Base-by-base conservation (phyloP, 2,113 vertebrate species). In the Dascyllus trimaculatus region DNA sequence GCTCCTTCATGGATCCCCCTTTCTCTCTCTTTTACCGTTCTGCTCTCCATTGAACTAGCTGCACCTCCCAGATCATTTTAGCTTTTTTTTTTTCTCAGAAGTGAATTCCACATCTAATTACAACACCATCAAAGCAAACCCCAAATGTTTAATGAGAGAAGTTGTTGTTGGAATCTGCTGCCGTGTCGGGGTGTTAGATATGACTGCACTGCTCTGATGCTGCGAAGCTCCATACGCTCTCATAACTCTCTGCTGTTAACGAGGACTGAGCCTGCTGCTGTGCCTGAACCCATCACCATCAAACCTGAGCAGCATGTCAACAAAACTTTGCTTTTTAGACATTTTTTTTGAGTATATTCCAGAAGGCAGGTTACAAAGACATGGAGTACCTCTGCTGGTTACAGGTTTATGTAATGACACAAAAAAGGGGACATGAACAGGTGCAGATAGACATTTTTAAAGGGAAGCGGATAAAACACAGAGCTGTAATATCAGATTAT, bases 41-140 rank as follows among this genome's bases (percentile, higher is more conserved):
- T 62, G 81, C 77, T 51, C 24, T 71, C 29, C 26, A 26, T 53
- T 45, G 54, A 64, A 86, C 68, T 65, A 70, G 58, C 86, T 81
- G 43, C 71, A 54, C 77, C 72, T 84, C 62, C 80, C 76, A 78
- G 71, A 74, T 85, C 51, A 62, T 83, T 84, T 78, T 67, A 11
- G 21, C 32, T 71, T 35, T 56, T 35, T 26, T 26, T 71, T 35
- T 56, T 35, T 26, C 75, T 58, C 62, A 56, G 64, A 19, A 67
- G 51, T 56, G 52, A 53, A 81, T 75, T 80, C 51, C 25, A 52
- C 21, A 26, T 66, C 58, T 82, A 65, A 82, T 82, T 82, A 68
- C 58, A 62, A 57, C 80, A 69, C 70, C 74, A 53, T 71, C 71
- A 60, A 46, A 46, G 18, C 26, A 48, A n/a, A 14, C 53, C 19